Base-by-base conservation (phyloP, 2,888 invertebrate species). In the Liposcelis brunnea region DNA sequence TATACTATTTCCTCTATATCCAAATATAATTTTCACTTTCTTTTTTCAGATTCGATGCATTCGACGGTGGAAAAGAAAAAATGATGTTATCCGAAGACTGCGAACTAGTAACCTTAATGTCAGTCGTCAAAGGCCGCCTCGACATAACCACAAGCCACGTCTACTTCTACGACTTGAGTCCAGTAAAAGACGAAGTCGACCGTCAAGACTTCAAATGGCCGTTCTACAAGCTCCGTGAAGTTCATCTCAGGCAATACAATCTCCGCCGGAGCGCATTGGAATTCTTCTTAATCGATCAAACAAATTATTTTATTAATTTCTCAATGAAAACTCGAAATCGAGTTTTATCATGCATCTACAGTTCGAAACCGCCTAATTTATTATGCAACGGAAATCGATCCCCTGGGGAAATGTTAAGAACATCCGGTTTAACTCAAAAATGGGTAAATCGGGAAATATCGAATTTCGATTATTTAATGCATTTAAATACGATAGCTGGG, bases 381-480 rank as follows among this genome's bases (percentile, higher is more conserved):
- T 60, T 70, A 19, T 72, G 70, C 52, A 67, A 68, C 36, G 71
- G 71, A 11, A 71, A 72, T 2, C 62, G 74, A 45, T 71, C 74
- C 2, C 75, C 75, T 10, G 66, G 70, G 0, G 75, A 75, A 50
- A 57, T 75, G 5, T 57, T 76, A n/a, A 66, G 67, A 45, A 63
- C 71, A 1, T 75, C 75, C 1, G 72, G 72, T 3, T 61, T 75
- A 1, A 74, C 71, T 1, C 71, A 73, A 55, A 67, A 68, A 49
- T 76, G 76, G 76, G 62, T 72, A 2, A 68, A 75, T 54, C 72
- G 78, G 33, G 79, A 80, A 60, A 77, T 80, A 48, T 75, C 73
- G 38, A 80, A 80, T 60, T 80, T 80, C 57, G 77, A 80, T 59
- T 80, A 82, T 60, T 61, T 83, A 51, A 83, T 82, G 80, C 67